Percentiles rank a stretch among this genome's conserved stretches.
Evolutionary conservation across 1,140 invertebrate species (phyloP).

Genomic region (Caenorhabditis remanei): DNA sequence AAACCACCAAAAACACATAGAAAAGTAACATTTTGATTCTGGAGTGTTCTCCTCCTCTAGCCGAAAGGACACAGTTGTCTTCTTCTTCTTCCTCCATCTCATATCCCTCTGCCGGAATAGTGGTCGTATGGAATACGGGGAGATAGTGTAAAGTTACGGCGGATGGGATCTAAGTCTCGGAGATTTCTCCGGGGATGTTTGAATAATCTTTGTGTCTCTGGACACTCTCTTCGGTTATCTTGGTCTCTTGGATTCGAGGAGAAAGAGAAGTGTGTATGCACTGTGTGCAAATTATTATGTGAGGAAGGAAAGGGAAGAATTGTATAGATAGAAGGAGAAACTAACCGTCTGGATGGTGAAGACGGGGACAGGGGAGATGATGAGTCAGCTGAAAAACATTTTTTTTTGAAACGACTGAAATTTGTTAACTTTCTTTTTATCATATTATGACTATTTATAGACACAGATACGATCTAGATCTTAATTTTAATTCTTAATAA

Average conservation of each 20-base stretch:
- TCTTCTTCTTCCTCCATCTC: too few relatives aligned
- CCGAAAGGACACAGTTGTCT: too few relatives aligned
- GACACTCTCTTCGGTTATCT: neutral
- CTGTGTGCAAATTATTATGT: slow-evolving; percentile 26
- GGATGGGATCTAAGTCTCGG: neutral
- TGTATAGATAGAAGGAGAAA: neutral
- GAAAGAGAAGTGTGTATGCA: slow-evolving; percentile 15
- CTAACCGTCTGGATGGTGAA: too few relatives aligned
- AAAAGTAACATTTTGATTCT: too few relatives aligned
- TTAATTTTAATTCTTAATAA: too few relatives aligned
- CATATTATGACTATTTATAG: too few relatives aligned
- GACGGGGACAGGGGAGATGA: neutral
- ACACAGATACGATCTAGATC: too few relatives aligned
- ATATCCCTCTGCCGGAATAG: neutral
- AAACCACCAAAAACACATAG: too few relatives aligned
- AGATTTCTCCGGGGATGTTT: slow-evolving; percentile 11
- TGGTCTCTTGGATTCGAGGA: neutral
- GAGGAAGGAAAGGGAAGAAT: neutral
- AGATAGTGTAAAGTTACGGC: slow-evolving; percentile 43
- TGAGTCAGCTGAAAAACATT: neutral
- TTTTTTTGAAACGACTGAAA: too few relatives aligned
- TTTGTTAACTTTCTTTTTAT: too few relatives aligned
- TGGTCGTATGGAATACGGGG: neutral
- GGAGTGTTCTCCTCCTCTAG: too few relatives aligned
- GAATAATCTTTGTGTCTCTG: slow-evolving; percentile 13